These are phyloP conservation scores for Tetramorium bicarinatum DNA, from an alignment of 2,888 invertebrate species.

Conservation along the genomic window DNA sequence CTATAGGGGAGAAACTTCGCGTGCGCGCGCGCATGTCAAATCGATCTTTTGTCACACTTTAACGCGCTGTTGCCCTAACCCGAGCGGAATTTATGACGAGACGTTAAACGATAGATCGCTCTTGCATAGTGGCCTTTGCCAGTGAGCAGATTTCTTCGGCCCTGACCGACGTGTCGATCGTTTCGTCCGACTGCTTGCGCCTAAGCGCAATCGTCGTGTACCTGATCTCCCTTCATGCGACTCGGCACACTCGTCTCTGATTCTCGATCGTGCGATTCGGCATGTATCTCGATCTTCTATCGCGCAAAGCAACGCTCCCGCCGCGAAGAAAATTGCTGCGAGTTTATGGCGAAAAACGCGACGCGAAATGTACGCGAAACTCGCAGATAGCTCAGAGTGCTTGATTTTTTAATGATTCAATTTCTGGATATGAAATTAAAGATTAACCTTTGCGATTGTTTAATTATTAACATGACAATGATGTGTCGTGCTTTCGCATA, in stretches of 20 bases:
- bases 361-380: background rate
- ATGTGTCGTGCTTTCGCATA: background rate
- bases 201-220: conserved; percentile 29
- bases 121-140: conserved; percentile 17
- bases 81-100: conserved; percentile 48
- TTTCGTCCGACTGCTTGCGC: conserved; percentile 30
- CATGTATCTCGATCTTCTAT: background rate
- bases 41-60: conserved; percentile 66
- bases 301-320: background rate
- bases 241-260: background rate
- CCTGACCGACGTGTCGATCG: conserved; percentile 15
- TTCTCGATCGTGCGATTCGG: conserved; percentile 18
- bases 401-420: background rate
- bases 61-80: conserved; percentile 25
- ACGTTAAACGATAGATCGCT: conserved; percentile 9
- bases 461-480: background rate
- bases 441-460: background rate
- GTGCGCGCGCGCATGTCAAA: conserved; percentile 14
- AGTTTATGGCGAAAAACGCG: background rate
- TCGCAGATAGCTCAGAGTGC: background rate
- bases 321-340: background rate
- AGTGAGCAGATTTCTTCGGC: conserved; percentile 31
- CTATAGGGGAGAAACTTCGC: conserved; percentile 64
- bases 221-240: conserved; percentile 43
- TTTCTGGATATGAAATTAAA: background rate